Conservation (phyloP, 2,797 vertebrate species). For the Sebastes steindachneri region DNA sequence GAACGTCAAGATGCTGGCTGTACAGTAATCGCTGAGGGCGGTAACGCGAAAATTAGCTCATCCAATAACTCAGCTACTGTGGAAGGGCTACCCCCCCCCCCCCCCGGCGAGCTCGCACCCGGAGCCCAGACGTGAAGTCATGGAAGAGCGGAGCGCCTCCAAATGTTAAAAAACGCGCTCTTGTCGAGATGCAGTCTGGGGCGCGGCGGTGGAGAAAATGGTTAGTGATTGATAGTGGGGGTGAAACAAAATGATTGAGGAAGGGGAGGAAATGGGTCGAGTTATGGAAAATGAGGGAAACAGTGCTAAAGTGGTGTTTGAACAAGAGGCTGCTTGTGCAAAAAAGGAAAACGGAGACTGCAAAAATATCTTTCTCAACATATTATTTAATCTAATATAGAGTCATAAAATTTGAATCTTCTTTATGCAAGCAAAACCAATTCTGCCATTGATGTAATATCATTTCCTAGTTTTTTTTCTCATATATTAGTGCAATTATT, state of each 20-base stretch:
- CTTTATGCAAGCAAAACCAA: neutral
- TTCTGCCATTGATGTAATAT: neutral
- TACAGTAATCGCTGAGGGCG: constrained; percentile 43
- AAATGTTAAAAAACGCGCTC: constrained; percentile 25
- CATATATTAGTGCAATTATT: neutral
- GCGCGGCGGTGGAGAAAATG: constrained; percentile 12
- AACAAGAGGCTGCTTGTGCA: constrained; percentile 25
- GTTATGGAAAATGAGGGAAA: constrained; percentile 19
- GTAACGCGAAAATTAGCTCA: constrained; percentile 67
- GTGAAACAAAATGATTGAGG: constrained; percentile 11
- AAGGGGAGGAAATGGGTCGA: constrained; percentile 19
- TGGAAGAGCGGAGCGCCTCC: constrained; percentile 25
- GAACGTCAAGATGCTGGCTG: constrained; percentile 53
- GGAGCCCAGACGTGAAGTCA: constrained; percentile 75
- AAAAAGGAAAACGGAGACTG: neutral
- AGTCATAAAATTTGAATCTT: neutral
- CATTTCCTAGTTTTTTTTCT: neutral
- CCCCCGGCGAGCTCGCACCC: constrained; percentile 22
- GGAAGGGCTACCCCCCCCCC: constrained; percentile 52
- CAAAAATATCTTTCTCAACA: neutral
- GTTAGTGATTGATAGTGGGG: neutral
- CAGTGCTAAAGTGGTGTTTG: neutral
- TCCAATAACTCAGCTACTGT: constrained; percentile 77
- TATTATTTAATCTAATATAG: neutral
- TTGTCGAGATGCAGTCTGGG: constrained; percentile 47